Percentiles rank a stretch among this genome's conserved stretches.
Evolutionary conservation across 2,888 invertebrate genomes (phyloP).

Genomic region (Melinaea menophilus): DNA sequence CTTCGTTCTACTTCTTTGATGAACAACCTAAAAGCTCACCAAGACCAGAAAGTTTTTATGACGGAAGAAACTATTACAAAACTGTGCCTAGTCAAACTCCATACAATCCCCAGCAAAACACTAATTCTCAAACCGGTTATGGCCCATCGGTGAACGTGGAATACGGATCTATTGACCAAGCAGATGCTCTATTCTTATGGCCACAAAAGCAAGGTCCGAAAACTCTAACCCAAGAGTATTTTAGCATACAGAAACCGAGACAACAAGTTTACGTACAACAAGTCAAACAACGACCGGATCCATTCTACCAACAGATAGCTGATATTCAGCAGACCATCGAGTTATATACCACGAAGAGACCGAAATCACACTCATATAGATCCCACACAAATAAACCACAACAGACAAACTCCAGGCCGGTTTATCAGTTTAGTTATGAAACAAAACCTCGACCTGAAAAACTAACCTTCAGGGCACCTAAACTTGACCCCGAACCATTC

Average conservation of each 20-base stretch:
- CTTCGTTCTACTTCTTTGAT: constrained; percentile 84
- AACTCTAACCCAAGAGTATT: constrained; percentile 74
- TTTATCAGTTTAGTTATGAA: constrained; percentile 86
- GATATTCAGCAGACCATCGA: constrained; percentile 82
- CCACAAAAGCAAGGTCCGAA: constrained; percentile 74
- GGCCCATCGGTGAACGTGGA: constrained; percentile 64
- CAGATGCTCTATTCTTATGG: constrained; percentile 69
- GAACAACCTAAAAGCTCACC: constrained; percentile 79
- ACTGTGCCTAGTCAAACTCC: constrained; percentile 52
- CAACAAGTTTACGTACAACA: constrained; percentile 64
- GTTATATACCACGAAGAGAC: constrained; percentile 78
- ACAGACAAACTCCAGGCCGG: constrained; percentile 76
- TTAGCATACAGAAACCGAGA: constrained; percentile 71
- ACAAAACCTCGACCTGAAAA: constrained; percentile 73
- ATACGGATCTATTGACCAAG: constrained; percentile 68
- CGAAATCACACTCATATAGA: constrained; percentile 66
- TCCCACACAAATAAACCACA: constrained; percentile 69
- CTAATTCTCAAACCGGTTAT: constrained; percentile 56
- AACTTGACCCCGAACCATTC: constrained; percentile 79
- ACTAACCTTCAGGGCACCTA: constrained; percentile 68
- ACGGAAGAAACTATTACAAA: constrained; percentile 69
- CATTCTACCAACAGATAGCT: constrained; percentile 82
- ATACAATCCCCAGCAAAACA: constrained; percentile 48
- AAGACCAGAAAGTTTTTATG: constrained; percentile 71
- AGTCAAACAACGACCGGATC: constrained; percentile 66